Evolutionary conservation across 2,797 vertebrate genomes (phyloP).

Genomic region (Etheostoma nigrum): DNA sequence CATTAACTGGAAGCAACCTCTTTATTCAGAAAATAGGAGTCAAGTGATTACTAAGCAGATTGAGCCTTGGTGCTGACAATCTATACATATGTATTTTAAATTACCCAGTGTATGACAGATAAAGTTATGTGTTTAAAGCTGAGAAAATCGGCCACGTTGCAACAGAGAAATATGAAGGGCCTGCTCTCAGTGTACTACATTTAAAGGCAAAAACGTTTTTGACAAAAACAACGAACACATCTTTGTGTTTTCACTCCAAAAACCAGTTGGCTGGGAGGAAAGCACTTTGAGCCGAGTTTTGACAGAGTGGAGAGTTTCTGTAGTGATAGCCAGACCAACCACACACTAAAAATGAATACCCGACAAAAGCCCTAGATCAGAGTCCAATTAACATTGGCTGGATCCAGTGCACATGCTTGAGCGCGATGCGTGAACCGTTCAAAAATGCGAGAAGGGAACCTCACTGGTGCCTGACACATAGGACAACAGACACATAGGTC

Average conservation of each 20-base stretch:
- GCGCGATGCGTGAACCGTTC: neutral
- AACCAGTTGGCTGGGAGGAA: too few species aligned
- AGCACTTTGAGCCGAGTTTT: too few species aligned
- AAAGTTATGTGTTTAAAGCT: neutral
- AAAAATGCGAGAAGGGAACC: neutral
- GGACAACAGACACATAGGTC: neutral
- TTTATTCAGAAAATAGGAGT: conserved; percentile 39
- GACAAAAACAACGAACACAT: too few species aligned
- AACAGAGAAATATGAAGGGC: neutral
- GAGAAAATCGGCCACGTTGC: neutral
- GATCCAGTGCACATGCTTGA: too few species aligned
- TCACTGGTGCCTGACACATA: too few species aligned
- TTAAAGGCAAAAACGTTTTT: too few species aligned
- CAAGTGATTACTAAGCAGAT: conserved; percentile 50
- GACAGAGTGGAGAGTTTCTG: too few species aligned
- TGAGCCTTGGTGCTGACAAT: conserved; percentile 6
- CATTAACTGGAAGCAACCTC: conserved; percentile 40
- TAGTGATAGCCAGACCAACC: too few species aligned
- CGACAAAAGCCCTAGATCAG: too few species aligned
- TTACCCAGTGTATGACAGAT: neutral
- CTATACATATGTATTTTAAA: conserved; percentile 23
- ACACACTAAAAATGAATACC: too few species aligned
- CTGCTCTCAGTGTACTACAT: neutral
- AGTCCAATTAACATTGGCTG: too few species aligned
- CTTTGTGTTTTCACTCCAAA: too few species aligned